Conservation (phyloP, 2,888 invertebrate genomes). For the Sphecodes monilicornis region DNA sequence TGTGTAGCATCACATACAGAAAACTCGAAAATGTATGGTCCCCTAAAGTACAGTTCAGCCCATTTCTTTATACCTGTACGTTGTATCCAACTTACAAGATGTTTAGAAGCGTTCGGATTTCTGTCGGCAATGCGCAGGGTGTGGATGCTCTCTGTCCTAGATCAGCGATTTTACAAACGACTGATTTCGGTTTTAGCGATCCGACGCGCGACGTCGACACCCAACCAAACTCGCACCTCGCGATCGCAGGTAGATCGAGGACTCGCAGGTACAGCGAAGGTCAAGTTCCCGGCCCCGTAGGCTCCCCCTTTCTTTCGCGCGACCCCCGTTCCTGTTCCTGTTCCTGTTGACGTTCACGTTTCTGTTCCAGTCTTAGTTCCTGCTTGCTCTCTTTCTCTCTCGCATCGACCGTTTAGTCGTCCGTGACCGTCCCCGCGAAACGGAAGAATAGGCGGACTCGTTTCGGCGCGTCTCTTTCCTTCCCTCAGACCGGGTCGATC, state of each 20-base stretch:
- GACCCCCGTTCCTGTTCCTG: neutral
- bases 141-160: neutral
- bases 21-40: too few relatives aligned
- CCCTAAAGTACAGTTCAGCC: too few relatives aligned
- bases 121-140: neutral
- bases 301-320: neutral
- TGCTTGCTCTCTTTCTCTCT: neutral
- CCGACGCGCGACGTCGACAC: too few relatives aligned
- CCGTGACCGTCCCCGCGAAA: slow-evolving; percentile 30
- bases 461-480: slow-evolving; percentile 26
- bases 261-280: slow-evolving; percentile 42
- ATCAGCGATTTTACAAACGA: neutral
- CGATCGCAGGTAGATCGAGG: slow-evolving; percentile 27
- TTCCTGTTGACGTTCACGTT: slow-evolving; percentile 35
- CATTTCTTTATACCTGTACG: too few relatives aligned
- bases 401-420: neutral
- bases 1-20: too few relatives aligned
- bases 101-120: too few relatives aligned
- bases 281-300: slow-evolving; percentile 8
- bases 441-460: slow-evolving; percentile 32
- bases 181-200: neutral
- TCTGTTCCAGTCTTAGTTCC: neutral
- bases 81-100: too few relatives aligned
- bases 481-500: slow-evolving; percentile 21
- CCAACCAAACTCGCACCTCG: neutral